Evolutionary conservation across 2,888 invertebrate species (phyloP).

Genomic region (Epinotia brunnichana): DNA sequence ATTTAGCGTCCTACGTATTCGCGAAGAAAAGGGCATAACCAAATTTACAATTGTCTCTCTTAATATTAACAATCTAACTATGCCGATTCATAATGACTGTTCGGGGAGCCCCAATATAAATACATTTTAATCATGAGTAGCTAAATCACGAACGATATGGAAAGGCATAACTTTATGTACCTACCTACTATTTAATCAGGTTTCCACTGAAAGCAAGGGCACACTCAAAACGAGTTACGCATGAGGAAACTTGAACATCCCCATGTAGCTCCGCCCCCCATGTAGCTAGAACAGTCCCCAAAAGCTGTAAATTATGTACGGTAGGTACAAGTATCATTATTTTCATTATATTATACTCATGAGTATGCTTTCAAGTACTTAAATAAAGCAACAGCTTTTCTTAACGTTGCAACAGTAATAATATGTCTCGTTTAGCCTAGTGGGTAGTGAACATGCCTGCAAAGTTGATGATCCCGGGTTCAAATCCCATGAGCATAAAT

Average conservation of each 20-base stretch:
- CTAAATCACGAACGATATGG: background rate
- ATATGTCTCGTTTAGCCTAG: background rate
- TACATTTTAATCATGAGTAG: background rate
- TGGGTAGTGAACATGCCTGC: too few relatives aligned
- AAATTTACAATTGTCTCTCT: background rate
- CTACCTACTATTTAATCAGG: background rate
- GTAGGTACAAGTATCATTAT: background rate
- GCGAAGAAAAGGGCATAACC: background rate
- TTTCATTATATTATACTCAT: too few relatives aligned
- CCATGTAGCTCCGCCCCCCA: too few relatives aligned
- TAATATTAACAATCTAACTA: background rate
- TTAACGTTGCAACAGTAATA: background rate
- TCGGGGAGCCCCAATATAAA: background rate
- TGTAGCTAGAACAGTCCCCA: too few relatives aligned
- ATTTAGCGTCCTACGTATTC: too few relatives aligned
- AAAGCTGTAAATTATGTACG: background rate
- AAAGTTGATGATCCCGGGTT: too few relatives aligned
- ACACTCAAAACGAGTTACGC: constrained; percentile 1
- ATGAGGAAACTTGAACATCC: constrained; percentile 5
- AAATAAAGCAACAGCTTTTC: background rate
- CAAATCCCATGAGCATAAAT: too few relatives aligned
- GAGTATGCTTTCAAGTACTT: too few relatives aligned
- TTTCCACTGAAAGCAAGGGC: constrained; percentile 1
- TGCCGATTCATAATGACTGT: background rate
- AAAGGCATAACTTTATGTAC: background rate